Evolutionary conservation across 2,113 vertebrate species (phyloP), one percentile per base, ranked within the genome.

Genomic region (Sinocyclocheilus maitianheensis): DNA sequence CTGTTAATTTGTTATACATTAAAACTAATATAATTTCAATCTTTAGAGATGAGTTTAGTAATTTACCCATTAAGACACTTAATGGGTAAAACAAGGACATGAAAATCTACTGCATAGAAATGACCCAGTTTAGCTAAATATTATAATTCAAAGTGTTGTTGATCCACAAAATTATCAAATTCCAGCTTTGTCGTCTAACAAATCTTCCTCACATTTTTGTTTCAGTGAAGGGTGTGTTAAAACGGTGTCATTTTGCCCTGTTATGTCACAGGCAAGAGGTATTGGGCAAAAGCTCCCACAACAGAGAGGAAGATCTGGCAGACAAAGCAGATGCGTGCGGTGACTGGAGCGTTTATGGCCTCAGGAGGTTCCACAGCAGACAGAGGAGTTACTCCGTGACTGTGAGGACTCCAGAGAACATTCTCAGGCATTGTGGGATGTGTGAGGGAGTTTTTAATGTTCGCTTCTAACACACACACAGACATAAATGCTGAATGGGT

Each of bases 361-460:
- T 81, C 85, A n/a, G 72, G 85, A 86, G 85, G 78, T 62, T 74
- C 71, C 58, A 43, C 85, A 40, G 85, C 84, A 86, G 84, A 86
- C 84, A 69, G 77, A 69, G 8, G 60, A 16, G 84, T 80, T 65
- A 71, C 84, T 77, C 62, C 34, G 62, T 34, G 84, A 77, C 62
- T 71, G 51, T 48, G 30, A 40, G 40, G 79, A 83, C 63, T 55
- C 81, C 48, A 69, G 80, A 82, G 80, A 71, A 51, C 46, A 26
- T 53, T 69, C 80, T 71, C 40, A 75, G 53, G 53, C 12, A 80
- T 24, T 40, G 63, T 85, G 46, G 77, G 77, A 79, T 60, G 77
- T 85, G 76, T 63, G 55, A 75, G 55, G 48, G 76, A 58, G 46
- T 16, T 67, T 85, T 79, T 77, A 78, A 79, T 71, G 81, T 78